Percentiles rank a stretch among this genome's conserved stretches.
Evolutionary conservation across 2,113 vertebrate species (phyloP).

Genomic region (Orycteropus afer): DNA sequence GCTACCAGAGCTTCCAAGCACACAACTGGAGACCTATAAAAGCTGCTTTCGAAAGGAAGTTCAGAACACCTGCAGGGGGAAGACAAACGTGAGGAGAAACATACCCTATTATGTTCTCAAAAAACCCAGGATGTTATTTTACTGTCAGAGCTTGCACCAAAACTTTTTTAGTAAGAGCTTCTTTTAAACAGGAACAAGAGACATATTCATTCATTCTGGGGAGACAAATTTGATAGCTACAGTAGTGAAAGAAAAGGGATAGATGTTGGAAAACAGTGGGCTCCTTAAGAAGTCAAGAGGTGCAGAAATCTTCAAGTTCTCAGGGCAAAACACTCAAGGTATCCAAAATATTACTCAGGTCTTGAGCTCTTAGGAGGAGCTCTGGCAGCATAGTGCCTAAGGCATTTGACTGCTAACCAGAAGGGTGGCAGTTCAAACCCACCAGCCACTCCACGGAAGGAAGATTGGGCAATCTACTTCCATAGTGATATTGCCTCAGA

Average conservation of each 20-base stretch:
- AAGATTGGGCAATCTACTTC: too few relatives aligned
- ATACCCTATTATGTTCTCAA: neutral
- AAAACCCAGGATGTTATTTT: neutral
- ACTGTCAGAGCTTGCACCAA: neutral
- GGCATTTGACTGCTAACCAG: too few relatives aligned
- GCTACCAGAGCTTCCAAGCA: too few relatives aligned
- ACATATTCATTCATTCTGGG: neutral
- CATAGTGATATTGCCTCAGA: too few relatives aligned
- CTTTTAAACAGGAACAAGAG: neutral
- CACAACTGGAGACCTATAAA: neutral
- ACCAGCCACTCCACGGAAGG: too few relatives aligned
- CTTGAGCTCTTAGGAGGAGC: neutral
- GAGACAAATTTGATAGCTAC: conserved; percentile 22
- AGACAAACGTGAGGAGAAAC: neutral
- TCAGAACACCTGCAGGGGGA: neutral
- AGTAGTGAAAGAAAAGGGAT: neutral
- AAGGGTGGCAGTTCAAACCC: too few relatives aligned
- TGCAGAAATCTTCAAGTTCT: conserved; percentile 23
- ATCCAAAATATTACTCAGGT: neutral
- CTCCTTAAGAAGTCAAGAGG: neutral
- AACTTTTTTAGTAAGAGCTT: neutral
- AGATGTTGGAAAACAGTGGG: neutral
- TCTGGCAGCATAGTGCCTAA: too few relatives aligned
- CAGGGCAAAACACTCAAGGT: neutral
- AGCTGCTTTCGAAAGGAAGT: conserved; percentile 5